Conservation (phyloP, 2,888 invertebrate genomes). For the Pristionchus exspectatus region DNA sequence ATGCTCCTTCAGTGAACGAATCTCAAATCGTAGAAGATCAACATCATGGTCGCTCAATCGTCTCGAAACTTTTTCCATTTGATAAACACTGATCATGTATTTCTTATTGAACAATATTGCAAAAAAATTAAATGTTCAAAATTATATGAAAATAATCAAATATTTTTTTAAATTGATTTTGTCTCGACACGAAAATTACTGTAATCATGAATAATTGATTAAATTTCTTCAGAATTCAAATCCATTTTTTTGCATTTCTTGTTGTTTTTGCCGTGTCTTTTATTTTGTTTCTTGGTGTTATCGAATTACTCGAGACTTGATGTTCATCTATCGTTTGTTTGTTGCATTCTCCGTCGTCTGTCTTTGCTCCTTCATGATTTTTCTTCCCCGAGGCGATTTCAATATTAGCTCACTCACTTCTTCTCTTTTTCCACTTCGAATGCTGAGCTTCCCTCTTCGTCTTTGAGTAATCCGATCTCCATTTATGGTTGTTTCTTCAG, state of each 20-base stretch:
- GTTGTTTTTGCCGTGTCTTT: background rate
- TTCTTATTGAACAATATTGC: background rate
- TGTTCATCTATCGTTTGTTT: background rate
- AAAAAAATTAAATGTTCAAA: background rate
- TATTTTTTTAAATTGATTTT: background rate
- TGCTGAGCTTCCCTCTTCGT: background rate
- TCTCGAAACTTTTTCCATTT: background rate
- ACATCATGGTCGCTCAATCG: background rate
- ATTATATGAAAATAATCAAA: background rate
- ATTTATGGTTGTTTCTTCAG: constrained; percentile 32
- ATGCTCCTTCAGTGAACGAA: background rate
- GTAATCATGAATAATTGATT: background rate
- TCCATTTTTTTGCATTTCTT: background rate
- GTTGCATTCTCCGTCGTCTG: background rate
- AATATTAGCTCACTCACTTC: constrained; percentile 19
- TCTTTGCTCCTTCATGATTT: background rate
- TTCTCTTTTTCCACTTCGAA: background rate
- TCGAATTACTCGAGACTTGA: background rate
- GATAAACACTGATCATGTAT: background rate
- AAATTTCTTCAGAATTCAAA: background rate
- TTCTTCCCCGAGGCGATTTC: constrained; percentile 5
- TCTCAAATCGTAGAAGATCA: background rate
- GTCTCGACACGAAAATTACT: background rate
- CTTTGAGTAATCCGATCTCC: constrained; percentile 21
- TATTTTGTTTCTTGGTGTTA: background rate